These are phyloP conservation scores for Vipera latastei DNA, from an alignment of 2,797 vertebrate genomes.

Conservation along the genomic window DNA sequence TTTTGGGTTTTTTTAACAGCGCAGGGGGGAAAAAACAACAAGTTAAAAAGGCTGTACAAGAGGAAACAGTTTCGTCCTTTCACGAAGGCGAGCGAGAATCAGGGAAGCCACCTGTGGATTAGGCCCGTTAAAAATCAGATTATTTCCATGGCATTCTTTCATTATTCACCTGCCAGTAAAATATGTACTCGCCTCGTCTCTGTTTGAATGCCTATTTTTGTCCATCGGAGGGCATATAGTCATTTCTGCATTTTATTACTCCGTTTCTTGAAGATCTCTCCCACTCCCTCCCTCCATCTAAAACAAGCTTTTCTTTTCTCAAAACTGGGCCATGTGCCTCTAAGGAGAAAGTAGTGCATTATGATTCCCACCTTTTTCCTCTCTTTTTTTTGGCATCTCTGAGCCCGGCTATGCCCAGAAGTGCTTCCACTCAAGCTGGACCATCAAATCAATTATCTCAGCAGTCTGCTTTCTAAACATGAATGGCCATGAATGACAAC, in stretches of 20 bases:
- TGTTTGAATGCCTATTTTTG: conserved; percentile 85
- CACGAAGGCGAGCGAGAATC: conserved; percentile 73
- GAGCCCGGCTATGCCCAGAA: conserved; percentile 96
- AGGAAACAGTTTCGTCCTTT: conserved; percentile 78
- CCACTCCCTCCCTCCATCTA: conserved; percentile 54
- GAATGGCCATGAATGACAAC: conserved; percentile 96
- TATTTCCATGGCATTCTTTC: conserved; percentile 89
- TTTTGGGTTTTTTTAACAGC: conserved; percentile 70
- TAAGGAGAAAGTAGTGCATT: conserved; percentile 93
- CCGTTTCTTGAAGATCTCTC: conserved; percentile 63
- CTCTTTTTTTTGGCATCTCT: conserved; percentile 87
- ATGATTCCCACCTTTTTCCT: conserved; percentile 99
- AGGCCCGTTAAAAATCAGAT: conserved; percentile 88
- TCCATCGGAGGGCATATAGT: conserved; percentile 80
- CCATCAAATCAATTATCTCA: conserved; percentile 99
- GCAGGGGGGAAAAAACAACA: conserved; percentile 40
- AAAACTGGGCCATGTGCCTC: conserved; percentile 98
- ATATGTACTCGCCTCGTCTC: conserved; percentile 87
- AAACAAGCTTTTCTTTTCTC: conserved; percentile 80
- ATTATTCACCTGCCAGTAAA: conserved; percentile 95
- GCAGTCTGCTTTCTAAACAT: conserved; percentile 91
- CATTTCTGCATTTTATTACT: conserved; percentile 85
- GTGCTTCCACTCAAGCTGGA: conserved; percentile 97
- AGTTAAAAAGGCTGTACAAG: conserved; percentile 72
- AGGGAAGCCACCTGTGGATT: conserved; percentile 78